Percentiles rank a stretch among this genome's conserved stretches.
phyloP scores from a whole-genome alignment of 1,140 invertebrate genomes.

The Ectropis grisescens region DNA sequence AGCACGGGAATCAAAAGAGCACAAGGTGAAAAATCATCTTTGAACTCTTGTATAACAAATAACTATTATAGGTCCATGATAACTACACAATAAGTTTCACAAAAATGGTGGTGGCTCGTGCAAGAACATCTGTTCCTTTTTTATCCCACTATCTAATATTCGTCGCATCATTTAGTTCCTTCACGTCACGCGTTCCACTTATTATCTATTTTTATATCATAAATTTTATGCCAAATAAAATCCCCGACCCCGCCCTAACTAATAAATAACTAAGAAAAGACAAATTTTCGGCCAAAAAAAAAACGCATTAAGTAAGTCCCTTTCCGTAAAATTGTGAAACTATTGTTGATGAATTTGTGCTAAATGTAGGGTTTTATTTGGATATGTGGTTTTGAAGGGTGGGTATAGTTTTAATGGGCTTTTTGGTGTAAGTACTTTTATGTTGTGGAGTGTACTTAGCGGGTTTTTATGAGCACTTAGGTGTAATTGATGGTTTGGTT shows the following conservation, averaged over 20 bases:
- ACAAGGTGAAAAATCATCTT: too few relatives aligned
- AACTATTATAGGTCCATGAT: too few relatives aligned
- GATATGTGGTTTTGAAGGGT: conserved; percentile 14
- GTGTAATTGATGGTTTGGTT: conserved; percentile 20
- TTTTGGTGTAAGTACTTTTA: conserved; percentile 11
- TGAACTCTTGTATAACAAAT: too few relatives aligned
- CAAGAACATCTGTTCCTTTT: conserved; percentile 31
- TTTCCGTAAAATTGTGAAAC: conserved; percentile 25
- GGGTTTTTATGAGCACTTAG: conserved; percentile 13
- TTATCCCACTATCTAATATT: conserved; percentile 19
- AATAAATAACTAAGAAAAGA: conserved; percentile 39
- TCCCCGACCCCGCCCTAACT: conserved; percentile 30
- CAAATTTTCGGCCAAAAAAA: conserved; percentile 19
- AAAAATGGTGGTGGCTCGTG: too few relatives aligned
- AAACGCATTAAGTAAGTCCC: conserved; percentile 19
- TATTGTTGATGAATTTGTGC: conserved; percentile 25
- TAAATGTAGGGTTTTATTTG: conserved; percentile 17
- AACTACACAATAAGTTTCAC: too few relatives aligned
- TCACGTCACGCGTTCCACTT: conserved; percentile 48
- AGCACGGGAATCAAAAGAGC: too few relatives aligned
- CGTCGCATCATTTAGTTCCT: conserved; percentile 39
- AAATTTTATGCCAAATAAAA: conserved; percentile 58
- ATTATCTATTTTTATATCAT: conserved; percentile 50
- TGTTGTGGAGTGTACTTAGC: conserved; percentile 8
- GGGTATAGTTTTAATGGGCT: conserved; percentile 8